Conservation (phyloP, 2,888 invertebrate species). For the Pheosia tremula region DNA sequence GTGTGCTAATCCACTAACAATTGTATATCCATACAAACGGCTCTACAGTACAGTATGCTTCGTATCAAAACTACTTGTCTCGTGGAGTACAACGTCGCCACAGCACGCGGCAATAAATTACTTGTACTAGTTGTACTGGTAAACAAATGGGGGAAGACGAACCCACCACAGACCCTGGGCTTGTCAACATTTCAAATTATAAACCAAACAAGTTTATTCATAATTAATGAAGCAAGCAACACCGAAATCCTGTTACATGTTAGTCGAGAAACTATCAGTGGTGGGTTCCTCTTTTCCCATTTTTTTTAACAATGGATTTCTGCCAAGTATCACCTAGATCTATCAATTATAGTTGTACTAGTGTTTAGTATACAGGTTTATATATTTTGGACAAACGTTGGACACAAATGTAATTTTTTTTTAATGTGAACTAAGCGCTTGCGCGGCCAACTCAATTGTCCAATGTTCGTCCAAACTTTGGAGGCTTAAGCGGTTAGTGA, state of each 20-base stretch:
- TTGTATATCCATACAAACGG: constrained; percentile 34
- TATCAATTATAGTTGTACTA: no score
- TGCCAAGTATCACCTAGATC: no score
- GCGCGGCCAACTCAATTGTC: constrained; percentile 2
- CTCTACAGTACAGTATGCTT: constrained; percentile 32
- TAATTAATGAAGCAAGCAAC: no score
- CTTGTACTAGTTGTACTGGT: constrained; percentile 4
- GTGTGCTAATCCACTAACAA: constrained; percentile 11
- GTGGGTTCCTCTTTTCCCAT: no score
- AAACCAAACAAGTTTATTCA: no score
- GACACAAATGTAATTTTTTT: constrained; percentile 11
- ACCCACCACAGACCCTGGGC: no score
- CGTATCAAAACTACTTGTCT: constrained; percentile 56
- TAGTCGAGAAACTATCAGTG: no score
- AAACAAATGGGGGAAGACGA: no score
- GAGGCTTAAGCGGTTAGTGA: constrained; percentile 51
- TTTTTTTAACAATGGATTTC: no score
- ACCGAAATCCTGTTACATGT: no score
- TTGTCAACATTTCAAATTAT: no score
- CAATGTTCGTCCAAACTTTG: constrained; percentile 33
- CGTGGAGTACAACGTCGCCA: constrained; percentile 11
- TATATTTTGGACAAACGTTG: constrained; percentile 30
- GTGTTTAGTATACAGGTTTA: constrained; percentile 44
- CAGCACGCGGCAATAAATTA: constrained; percentile 34
- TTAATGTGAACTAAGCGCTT: background rate